phyloP scores from a whole-genome alignment of 2,797 vertebrate genomes.

The Enteromius unitaeniatus region DNA sequence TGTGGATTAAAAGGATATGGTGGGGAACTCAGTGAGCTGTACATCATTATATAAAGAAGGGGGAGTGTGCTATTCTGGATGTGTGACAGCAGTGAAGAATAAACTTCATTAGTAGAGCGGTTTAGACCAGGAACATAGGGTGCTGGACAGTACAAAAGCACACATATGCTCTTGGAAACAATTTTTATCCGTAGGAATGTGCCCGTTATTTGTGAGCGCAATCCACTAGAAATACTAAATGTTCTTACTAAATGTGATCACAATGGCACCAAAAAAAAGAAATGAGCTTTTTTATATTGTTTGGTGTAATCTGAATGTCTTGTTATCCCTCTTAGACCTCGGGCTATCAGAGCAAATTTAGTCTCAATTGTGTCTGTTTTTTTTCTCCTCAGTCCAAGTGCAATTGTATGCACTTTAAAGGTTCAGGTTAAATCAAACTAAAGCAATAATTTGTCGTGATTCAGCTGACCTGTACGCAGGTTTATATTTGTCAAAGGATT shows the following conservation, averaged over 20 bases:
- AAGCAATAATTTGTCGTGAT: neutral
- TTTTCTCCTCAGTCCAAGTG: neutral
- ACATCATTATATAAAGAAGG: neutral
- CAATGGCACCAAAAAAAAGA: neutral
- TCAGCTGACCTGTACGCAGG: neutral
- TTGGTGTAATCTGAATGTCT: constrained; percentile 29
- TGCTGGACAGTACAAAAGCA: constrained; percentile 1
- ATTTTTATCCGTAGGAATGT: constrained; percentile 18
- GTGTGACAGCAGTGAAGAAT: neutral
- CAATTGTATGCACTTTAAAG: constrained; percentile 1
- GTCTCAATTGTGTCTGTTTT: neutral
- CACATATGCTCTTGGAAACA: constrained; percentile 1
- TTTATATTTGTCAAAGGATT: neutral
- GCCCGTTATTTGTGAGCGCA: neutral
- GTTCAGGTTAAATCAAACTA: neutral
- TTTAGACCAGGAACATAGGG: neutral
- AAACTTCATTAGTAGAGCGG: neutral
- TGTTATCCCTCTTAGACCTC: neutral
- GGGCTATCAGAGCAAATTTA: constrained; percentile 6
- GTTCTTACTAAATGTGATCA: neutral
- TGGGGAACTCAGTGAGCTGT: constrained; percentile 4
- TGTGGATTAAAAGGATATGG: constrained; percentile 18
- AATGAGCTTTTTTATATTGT: constrained; percentile 2
- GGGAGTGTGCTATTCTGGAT: constrained; percentile 10
- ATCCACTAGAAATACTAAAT: constrained; percentile 10